A percentile compares a stretch with the other conserved stretches of the same genome.
Evolutionary conservation across 2,113 vertebrate species (phyloP).

Genomic region (Rallus limicola): DNA sequence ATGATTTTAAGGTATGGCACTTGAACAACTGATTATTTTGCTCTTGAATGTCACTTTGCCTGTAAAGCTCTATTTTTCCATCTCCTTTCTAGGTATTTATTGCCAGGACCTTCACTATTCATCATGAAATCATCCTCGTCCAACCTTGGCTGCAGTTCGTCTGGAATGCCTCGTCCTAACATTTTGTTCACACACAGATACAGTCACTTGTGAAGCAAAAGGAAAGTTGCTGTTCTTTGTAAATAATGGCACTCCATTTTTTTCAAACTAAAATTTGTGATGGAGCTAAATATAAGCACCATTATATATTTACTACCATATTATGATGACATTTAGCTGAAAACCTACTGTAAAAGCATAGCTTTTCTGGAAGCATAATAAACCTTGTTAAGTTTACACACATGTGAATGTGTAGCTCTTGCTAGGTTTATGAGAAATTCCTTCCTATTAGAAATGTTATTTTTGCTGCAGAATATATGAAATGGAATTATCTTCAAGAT

Average conservation of each 20-base stretch:
- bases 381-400: slow-evolving; percentile 78
- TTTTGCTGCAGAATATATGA: slow-evolving; percentile 79
- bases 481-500: slow-evolving; percentile 68
- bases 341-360: slow-evolving; percentile 70
- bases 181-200: slow-evolving; percentile 88
- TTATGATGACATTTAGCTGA: slow-evolving; percentile 69
- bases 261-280: slow-evolving; percentile 52
- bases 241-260: slow-evolving; percentile 65
- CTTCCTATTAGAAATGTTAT: slow-evolving; percentile 81
- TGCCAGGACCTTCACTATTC: slow-evolving; percentile 93
- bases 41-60: slow-evolving; percentile 13
- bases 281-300: slow-evolving; percentile 71
- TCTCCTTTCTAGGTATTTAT: slow-evolving; percentile 88
- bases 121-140: slow-evolving; percentile 89
- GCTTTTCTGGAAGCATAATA: slow-evolving; percentile 74
- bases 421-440: slow-evolving; percentile 77
- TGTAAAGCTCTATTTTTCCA: slow-evolving; percentile 62
- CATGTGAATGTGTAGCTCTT: slow-evolving; percentile 76
- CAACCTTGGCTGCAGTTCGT: slow-evolving; percentile 83
- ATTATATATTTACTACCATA: slow-evolving; percentile 71
- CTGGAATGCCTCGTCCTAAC: slow-evolving; percentile 83
- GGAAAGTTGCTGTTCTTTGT: slow-evolving; percentile 54
- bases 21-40: neutral
- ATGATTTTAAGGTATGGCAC: neutral
- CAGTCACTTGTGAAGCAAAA: slow-evolving; percentile 86